Evolutionary conservation across 2,797 vertebrate species (phyloP), one percentile per base, ranked within the genome.

Genomic region (Huso huso): DNA sequence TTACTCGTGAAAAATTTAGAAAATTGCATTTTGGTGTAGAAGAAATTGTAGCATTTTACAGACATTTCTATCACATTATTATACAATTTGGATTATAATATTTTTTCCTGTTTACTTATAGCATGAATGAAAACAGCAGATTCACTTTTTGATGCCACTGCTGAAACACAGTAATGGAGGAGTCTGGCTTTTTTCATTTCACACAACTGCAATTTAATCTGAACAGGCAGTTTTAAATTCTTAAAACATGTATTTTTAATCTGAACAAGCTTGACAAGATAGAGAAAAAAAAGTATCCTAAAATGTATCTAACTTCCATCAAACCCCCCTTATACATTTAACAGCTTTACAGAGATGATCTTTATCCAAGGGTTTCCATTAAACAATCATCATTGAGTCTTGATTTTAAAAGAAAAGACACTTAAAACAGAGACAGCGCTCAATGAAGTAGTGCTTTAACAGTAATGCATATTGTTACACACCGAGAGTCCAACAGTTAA

Each of bases 161-260:
- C 23, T 37, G 23, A 37, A 37, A 37, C 23, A 37, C 23, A 37
- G 23, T 37, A 37, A 37, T 37, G 23, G 23, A 37, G 23, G 23
- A 37, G 23, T 37, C 23, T 37, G 23, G 23, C 23, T 37, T 37
- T 37, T 37, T 37, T 37, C 23, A 37, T 37, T 37, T 37, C 23
- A 37, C 23, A 37, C 1, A 37, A 37, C 49, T 48, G 52, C 71
- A 50, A 11, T 10, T 13, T 67, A 70, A 62, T 8, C n/a, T 15
- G 64, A 23, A 3, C 49, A 8, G 61, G 55, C 61, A 66, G 59
- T 63, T 70, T 74, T 71, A 58, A 61, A 37, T 37, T 37, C 23
- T 37, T 37, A 37, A 60, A 3, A 62, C 57, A 61, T 69, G 49
- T 61, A 72, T 74, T 72, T 74, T 72, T 72, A 72, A 74, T 72